These are phyloP conservation scores for Harlomillsia oculata DNA, from an alignment of 1,140 invertebrate species.

Conservation along the genomic window DNA sequence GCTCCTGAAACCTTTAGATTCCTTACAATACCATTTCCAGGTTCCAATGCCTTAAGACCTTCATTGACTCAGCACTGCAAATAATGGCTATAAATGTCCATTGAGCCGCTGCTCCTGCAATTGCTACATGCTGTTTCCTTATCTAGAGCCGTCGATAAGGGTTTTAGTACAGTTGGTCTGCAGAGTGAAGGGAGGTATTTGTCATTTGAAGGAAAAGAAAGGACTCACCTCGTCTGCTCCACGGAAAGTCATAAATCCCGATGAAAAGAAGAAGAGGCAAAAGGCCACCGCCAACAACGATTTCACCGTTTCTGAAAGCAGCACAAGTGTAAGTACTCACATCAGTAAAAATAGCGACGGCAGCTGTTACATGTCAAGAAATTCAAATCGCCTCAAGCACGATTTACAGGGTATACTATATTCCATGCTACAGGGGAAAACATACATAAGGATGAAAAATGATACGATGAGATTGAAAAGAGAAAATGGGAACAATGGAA, in stretches of 20 bases:
- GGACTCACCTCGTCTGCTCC: conserved; percentile 21
- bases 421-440: neutral
- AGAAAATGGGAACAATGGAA: neutral
- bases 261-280: conserved; percentile 24
- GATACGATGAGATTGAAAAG: neutral
- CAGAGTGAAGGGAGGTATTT: no score
- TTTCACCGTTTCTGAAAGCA: conserved; percentile 14
- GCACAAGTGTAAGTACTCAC: conserved; percentile 6
- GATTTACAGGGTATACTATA: neutral
- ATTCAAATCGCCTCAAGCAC: neutral
- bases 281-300: conserved; percentile 15
- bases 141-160: no score
- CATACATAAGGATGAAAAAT: neutral
- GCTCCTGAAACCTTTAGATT: no score
- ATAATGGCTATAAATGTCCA: no score
- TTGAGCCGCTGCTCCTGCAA: no score
- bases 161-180: no score
- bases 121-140: no score
- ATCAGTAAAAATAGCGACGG: neutral
- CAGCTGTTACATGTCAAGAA: no score
- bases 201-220: no score
- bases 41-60: no score
- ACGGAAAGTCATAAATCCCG: conserved; percentile 22
- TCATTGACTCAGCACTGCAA: no score
- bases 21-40: no score